Base-by-base conservation (phyloP, 1,140 invertebrate species). In the Meloidogyne hapla region DNA sequence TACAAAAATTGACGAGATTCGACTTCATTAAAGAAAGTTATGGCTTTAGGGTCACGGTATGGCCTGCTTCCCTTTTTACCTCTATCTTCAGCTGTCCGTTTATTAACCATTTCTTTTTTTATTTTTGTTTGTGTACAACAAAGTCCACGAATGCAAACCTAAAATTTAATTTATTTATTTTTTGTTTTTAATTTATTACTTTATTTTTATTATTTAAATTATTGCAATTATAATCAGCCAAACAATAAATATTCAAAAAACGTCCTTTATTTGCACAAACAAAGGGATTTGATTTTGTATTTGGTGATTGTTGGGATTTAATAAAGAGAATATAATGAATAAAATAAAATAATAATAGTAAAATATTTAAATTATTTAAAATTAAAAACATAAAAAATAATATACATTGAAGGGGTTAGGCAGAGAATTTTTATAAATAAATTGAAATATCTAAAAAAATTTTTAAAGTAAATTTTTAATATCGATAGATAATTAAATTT, bases 151-250 rank as follows among this genome's bases (percentile, higher is more conserved):
- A 67, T 67, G 23, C 65, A 67, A 8, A 25, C 65, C 65, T 67
- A n/a, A 21, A n/a, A n/a, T 5, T n/a, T 33, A 5, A n/a, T 67
- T 67, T 0, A 25, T 25, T 33, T 23, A 18, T 33, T 6, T n/a
- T 67, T n/a, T 56, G 18, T 8, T 56, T 56, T 56, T 56, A 6
- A 42, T 48, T 8, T 10, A 42, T 45, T 45, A 45, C 42, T 15
- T 45, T 45, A 56, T 13, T 5, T 56, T 56, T 56, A 33, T 67
- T 33, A n/a, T 25, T 67, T 21, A 33, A 33, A 8, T 21, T 42
- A 25, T 67, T 67, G n/a, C 65, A 67, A 67, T 67, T 67, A 42
- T 67, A 67, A 67, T 67, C 65, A 38, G 65, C 65, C 23, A 67
- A 33, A 42, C 65, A 67, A 67, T 67, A 67, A 42, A 21, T 15